Percentiles rank a stretch among this genome's conserved stretches.
These are phyloP conservation scores for Ctenoplectra terminalis DNA, from an alignment of 1,140 invertebrate genomes.

Conservation along the genomic window DNA sequence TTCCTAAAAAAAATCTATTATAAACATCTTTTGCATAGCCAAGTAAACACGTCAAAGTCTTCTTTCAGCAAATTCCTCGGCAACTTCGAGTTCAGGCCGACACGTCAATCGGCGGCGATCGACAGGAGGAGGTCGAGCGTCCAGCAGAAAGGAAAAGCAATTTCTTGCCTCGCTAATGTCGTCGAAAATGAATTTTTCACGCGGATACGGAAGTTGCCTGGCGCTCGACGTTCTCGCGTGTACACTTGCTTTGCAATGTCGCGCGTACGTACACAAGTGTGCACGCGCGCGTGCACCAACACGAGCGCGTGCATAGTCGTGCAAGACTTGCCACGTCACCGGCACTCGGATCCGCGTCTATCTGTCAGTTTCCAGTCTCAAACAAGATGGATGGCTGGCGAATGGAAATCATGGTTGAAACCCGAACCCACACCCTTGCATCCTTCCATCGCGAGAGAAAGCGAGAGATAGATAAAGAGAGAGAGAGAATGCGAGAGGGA, in stretches of 20 bases:
- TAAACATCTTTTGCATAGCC: neutral
- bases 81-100: neutral
- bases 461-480: slow-evolving; percentile 18
- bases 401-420: slow-evolving; percentile 84
- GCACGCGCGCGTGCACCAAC: slow-evolving; percentile 1
- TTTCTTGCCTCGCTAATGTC: slow-evolving; percentile 60
- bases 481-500: neutral
- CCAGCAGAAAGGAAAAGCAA: slow-evolving; percentile 47
- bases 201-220: slow-evolving; percentile 42
- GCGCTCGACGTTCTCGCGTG: slow-evolving; percentile 20
- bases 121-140: neutral
- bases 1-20: too few species aligned
- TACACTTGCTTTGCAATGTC: slow-evolving; percentile 52
- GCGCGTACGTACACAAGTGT: slow-evolving; percentile 5
- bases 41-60: too few species aligned
- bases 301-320: slow-evolving; percentile 30
- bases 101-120: neutral
- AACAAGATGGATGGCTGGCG: slow-evolving; percentile 84
- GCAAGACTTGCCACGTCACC: slow-evolving; percentile 82
- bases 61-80: neutral
- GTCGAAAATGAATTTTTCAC: slow-evolving; percentile 66
- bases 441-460: slow-evolving; percentile 50
- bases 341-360: slow-evolving; percentile 83
- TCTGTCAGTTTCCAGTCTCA: slow-evolving; percentile 84
- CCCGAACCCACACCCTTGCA: slow-evolving; percentile 69